A percentile compares a stretch with the other conserved stretches of the same genome.
phyloP scores from a whole-genome alignment of 1,140 invertebrate genomes.

The Caenorhabditis brenneri region DNA sequence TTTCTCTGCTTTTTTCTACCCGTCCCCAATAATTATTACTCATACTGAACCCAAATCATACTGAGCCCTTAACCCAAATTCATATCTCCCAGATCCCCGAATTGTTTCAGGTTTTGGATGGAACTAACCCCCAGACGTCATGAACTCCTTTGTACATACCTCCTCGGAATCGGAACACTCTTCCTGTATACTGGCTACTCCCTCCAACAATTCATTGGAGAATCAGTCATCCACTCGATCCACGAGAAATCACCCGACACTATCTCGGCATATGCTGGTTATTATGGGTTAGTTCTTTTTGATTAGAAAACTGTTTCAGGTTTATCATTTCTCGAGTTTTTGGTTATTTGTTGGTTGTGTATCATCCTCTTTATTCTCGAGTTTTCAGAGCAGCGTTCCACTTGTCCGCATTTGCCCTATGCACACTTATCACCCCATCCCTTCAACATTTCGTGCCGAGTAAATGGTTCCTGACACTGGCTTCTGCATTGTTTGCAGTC shows the following conservation, averaged over 20 bases:
- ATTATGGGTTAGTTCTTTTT: slow-evolving; percentile 47
- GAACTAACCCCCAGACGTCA: slow-evolving; percentile 49
- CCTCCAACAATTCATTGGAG: slow-evolving; percentile 33
- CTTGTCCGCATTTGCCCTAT: slow-evolving; percentile 30
- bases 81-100: too few species aligned
- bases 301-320: too few species aligned
- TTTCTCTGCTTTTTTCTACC: too few species aligned
- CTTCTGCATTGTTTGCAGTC: slow-evolving; percentile 36
- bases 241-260: slow-evolving; percentile 31
- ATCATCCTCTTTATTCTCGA: too few species aligned
- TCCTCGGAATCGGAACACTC: slow-evolving; percentile 46
- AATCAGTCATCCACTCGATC: slow-evolving; percentile 42
- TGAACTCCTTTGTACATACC: slow-evolving; percentile 40
- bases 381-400: slow-evolving; percentile 46
- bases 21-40: too few species aligned
- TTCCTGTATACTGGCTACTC: slow-evolving; percentile 43
- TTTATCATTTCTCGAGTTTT: neutral
- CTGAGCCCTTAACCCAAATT: too few species aligned
- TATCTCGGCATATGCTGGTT: slow-evolving; percentile 47
- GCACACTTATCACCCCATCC: slow-evolving; percentile 42
- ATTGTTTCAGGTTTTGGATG: slow-evolving; percentile 39
- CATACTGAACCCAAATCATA: too few species aligned
- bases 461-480: slow-evolving; percentile 49
- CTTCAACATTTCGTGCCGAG: slow-evolving; percentile 45
- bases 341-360: too few species aligned